Base-by-base conservation (phyloP, 2,113 vertebrate genomes). In the Ictidomys tridecemlineatus region DNA sequence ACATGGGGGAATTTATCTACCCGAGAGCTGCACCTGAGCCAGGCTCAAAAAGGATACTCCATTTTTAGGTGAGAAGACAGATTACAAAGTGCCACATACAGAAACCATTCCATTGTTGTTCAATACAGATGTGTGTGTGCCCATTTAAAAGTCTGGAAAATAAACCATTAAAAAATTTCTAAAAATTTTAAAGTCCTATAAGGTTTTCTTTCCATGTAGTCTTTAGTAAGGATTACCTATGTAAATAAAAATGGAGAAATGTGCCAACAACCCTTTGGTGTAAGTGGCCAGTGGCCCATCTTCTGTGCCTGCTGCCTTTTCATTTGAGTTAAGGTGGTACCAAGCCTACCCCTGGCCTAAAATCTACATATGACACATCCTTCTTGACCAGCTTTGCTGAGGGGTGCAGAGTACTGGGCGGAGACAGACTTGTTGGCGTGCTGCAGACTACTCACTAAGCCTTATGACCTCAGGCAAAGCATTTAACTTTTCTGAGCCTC, bases 301-400 rank as follows among this genome's bases (percentile, higher is more conserved):
- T n/a, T 78, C 72, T 28, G n/a, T 0, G 17, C 24, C 34, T 11
- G 39, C 32, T 69, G 70, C 0, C 3, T n/a, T 96, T 89, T 56
- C 63, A 48, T 63, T 39, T 39, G 39, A 73, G 32, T 16, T 1
- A 8, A 65, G 58, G 32, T 53, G 30, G 37, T 28, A 22, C 45
- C 8, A 4, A 24, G 28, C 70, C 12, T 74, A 32, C 9, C 42
- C 28, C 37, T 73, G 28, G 18, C 72, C 78, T 42, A 45, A 93
- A 17, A 39, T 30, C 48, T 48, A 42, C 0, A 2, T 0, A 8
- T 16, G 24, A 67, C 39, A 48, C 37, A 30, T 9, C n/a, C 42
- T 61, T 39, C 53, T 24, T 39, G 22, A 28, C 17, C 2, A 0
- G 26, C 30, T 20, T 69, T 48, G 12, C 5, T 2, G 1, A 39